Base-by-base conservation (phyloP, 2,888 invertebrate species). In the Agrenia bidenticulata region DNA sequence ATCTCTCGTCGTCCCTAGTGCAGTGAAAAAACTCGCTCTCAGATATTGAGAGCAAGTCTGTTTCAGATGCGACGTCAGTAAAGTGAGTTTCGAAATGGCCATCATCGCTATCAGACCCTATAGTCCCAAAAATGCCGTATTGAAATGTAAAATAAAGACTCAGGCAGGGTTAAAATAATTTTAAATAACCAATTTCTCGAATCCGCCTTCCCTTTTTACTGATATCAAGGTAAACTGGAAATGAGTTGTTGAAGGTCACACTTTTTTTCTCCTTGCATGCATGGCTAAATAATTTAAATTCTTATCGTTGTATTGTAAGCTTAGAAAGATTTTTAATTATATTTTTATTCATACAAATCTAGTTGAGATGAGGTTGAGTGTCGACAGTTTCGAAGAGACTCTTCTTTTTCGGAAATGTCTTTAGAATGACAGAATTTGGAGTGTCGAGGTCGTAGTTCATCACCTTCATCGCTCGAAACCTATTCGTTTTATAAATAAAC, bases 331-430 rank as follows among this genome's bases (percentile, higher is more conserved):
- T n/a, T n/a, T n/a, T n/a, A n/a, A n/a, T n/a, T n/a, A n/a, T n/a
- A n/a, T n/a, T n/a, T n/a, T n/a, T n/a, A n/a, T n/a, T n/a, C n/a
- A n/a, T 45, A 17, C 19, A 9, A 5, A 45, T 45, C 15, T 9
- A 45, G 15, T n/a, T 19, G 19, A 5, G 45, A 19, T 11, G 45
- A 19, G 5, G 45, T 17, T n/a, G 15, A 19, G 45, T 5, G 4
- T 19, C 45, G 15, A 17, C n/a, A 45, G n/a, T 21, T 21, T 19
- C 23, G 37, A 1, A 61, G 26, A 61, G 17, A 54, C 24, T 61
- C 61, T 17, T 61, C 61, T 24, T 53, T 61, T 19, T 23, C 39
- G 1, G 61, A 61, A 7, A 61, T 53, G 49, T 61, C 61, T 19
- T 54, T 51, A 15, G 61, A 45, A 41, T 49, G 37, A 15, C 27